phyloP scores from a whole-genome alignment of 2,797 vertebrate genomes.

The Poeciliopsis turneri region DNA sequence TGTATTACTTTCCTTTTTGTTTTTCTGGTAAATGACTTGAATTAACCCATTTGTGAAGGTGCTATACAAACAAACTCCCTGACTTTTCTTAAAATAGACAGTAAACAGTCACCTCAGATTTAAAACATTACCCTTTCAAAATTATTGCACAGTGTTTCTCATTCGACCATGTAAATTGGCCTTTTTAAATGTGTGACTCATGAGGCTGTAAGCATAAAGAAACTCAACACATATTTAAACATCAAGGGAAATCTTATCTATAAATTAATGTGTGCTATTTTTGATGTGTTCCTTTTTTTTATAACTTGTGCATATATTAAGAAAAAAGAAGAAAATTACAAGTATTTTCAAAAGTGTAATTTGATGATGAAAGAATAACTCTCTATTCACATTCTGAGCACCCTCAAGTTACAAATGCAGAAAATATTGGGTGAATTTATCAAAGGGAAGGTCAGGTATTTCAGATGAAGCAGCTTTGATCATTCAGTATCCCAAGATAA shows the following conservation, averaged over 20 bases:
- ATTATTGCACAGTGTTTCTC: background rate
- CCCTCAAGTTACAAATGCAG: background rate
- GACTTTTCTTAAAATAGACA: background rate
- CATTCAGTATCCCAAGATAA: background rate
- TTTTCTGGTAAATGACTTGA: background rate
- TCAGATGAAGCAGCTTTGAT: background rate
- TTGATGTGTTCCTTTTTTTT: background rate
- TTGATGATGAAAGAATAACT: background rate
- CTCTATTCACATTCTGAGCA: background rate
- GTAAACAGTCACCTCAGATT: background rate
- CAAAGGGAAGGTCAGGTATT: background rate
- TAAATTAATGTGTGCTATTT: background rate
- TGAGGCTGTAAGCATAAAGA: background rate
- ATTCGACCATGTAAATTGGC: background rate
- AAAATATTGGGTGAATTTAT: background rate
- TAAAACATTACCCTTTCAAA: background rate
- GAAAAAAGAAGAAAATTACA: background rate
- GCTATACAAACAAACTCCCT: background rate
- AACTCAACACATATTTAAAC: background rate
- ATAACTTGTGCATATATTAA: background rate
- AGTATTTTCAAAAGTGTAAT: background rate
- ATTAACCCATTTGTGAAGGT: background rate
- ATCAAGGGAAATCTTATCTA: background rate
- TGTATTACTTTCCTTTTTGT: background rate
- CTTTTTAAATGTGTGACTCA: background rate